Conservation (phyloP, 2,797 vertebrate genomes). For the Pygocentrus nattereri region DNA sequence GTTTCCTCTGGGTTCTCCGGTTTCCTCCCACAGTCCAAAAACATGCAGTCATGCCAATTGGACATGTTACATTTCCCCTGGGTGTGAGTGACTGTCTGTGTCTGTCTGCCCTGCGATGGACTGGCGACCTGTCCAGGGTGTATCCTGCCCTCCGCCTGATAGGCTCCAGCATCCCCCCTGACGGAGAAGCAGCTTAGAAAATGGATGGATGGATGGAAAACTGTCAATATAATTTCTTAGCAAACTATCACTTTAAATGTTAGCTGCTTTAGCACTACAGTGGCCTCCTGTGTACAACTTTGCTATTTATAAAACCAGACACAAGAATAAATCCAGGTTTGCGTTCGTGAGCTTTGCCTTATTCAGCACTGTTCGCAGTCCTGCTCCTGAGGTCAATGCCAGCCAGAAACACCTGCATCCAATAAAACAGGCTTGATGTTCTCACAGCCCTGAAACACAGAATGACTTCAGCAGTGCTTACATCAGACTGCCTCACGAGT, state of each 20-base stretch:
- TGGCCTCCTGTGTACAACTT: neutral
- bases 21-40: no score
- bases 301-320: conserved; percentile 18
- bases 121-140: no score
- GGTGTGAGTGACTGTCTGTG: no score
- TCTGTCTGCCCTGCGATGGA: no score
- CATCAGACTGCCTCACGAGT: conserved; percentile 42
- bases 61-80: no score
- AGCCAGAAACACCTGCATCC: conserved; percentile 63
- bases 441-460: conserved; percentile 55
- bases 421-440: conserved; percentile 62
- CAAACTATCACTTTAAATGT: neutral
- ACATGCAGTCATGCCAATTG: no score
- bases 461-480: conserved; percentile 50
- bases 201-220: no score
- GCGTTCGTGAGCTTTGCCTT: conserved; percentile 45
- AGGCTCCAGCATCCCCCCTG: no score
- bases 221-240: neutral
- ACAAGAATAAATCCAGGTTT: conserved; percentile 30
- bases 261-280: neutral
- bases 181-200: no score
- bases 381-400: neutral
- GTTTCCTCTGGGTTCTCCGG: no score
- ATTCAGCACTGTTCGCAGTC: conserved; percentile 33
- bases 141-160: no score